Evolutionary conservation across 2,888 invertebrate species (phyloP).

Genomic region (Ischnura elegans): DNA sequence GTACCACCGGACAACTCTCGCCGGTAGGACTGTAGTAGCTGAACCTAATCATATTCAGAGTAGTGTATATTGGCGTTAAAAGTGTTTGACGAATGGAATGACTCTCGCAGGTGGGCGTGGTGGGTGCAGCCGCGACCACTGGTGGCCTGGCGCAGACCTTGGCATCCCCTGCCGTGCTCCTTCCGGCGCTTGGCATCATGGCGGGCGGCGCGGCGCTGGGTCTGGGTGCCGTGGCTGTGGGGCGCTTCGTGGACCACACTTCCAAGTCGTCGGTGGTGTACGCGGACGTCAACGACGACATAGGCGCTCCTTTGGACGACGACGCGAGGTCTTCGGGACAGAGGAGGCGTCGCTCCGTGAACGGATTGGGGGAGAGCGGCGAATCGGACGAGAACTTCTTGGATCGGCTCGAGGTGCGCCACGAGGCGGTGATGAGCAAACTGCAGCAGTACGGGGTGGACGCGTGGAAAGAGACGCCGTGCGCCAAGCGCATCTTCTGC

Average conservation of each 20-base stretch:
- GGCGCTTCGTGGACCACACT: conserved; percentile 77
- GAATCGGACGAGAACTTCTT: conserved; percentile 69
- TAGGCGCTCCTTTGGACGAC: conserved; percentile 81
- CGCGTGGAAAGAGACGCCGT: conserved; percentile 88
- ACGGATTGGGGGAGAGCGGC: conserved; percentile 67
- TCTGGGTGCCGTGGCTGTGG: conserved; percentile 89
- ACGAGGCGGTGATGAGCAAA: conserved; percentile 65
- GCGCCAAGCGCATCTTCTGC: conserved; percentile 89
- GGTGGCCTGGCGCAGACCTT: conserved; percentile 87
- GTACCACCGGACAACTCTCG: too few relatives aligned
- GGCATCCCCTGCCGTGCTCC: conserved; percentile 81
- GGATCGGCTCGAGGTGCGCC: conserved; percentile 69
- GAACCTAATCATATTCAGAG: too few relatives aligned
- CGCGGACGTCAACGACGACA: conserved; percentile 71
- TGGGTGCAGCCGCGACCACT: conserved; percentile 79
- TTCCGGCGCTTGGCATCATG: conserved; percentile 88
- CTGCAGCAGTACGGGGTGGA: conserved; percentile 73
- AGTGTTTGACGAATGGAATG: too few relatives aligned
- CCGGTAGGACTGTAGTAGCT: too few relatives aligned
- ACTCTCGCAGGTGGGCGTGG: conserved; percentile 83
- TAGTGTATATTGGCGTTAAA: too few relatives aligned
- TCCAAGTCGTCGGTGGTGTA: conserved; percentile 69
- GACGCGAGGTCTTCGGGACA: conserved; percentile 75
- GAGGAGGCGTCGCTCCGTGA: conserved; percentile 63
- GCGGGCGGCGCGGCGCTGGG: conserved; percentile 91